Evolutionary conservation across 2,797 vertebrate species (phyloP), one percentile per base, ranked within the genome.

Genomic region (Bufotes viridis): DNA sequence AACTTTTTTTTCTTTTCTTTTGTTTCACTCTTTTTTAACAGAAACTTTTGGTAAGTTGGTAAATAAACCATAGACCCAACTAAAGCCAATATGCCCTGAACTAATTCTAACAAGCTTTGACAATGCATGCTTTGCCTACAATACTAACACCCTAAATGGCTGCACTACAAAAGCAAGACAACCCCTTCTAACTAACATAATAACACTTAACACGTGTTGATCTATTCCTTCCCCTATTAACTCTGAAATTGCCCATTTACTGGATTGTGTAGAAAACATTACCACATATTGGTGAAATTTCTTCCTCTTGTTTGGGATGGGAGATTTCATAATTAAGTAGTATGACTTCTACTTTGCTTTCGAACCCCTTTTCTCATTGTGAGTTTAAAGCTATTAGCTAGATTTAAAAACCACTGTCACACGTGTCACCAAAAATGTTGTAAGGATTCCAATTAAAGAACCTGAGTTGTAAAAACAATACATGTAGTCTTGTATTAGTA

Each of bases 11-110:
- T 93, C 92, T 94, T 93, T 96, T 95, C 93, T 90, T 94, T 93
- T 93, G 85, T 90, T 93, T 90, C 94, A 92, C 92, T 94, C 94
- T 96, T 96, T 42, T 91, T 94, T 94, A 94, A 96, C 96, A 99
- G 98, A 99, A 95, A 96, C 96, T 92, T 98, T 99, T 97, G 98
- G 98, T 99, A 99, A 99, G 98, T 99, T 95, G 94, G 90, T 82
- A 63, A 78, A 78, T 82, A 74, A 82, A 86, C 69, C 24, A 82
- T 67, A 82, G 84, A 81, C 87, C 63, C 84, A 86, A 81, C 78
- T 61, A 63, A 86, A 86, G 67, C 88, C 51, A 86, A 58, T 82
- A 20, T 70, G 95, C 94, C 94, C 93, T 92, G 89, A 96, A 96
- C 97, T 98, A 96, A 98, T 96, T 95, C 96, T 95, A 96, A 96